phyloP scores from a whole-genome alignment of 2,888 invertebrate genomes.

The Melinopterus prodromus region DNA sequence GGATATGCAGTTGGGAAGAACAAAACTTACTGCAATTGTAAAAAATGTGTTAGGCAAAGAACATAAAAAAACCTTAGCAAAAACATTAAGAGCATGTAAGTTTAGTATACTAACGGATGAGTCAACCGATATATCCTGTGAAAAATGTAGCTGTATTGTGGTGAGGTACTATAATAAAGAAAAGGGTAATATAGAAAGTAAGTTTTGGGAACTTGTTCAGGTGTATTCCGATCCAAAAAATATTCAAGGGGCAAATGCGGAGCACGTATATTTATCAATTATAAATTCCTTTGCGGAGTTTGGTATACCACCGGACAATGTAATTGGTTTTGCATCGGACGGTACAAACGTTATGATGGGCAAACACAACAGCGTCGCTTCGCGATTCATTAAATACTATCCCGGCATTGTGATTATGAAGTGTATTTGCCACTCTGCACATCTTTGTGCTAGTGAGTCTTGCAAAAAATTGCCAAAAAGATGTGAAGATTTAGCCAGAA shows the following conservation, averaged over 20 bases:
- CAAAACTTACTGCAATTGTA: constrained; percentile 17
- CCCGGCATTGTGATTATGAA: not conserved
- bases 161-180: too few relatives aligned
- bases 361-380: not conserved
- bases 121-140: not conserved
- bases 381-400: constrained; percentile 9
- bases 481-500: constrained; percentile 21
- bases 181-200: too few relatives aligned
- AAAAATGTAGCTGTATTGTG: too few relatives aligned
- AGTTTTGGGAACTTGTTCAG: too few relatives aligned
- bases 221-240: not conserved
- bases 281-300: not conserved
- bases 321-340: constrained; percentile 11
- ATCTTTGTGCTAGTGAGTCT: constrained; percentile 23
- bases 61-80: constrained; percentile 6
- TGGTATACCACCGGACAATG: not conserved
- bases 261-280: not conserved
- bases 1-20: not conserved
- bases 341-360: constrained; percentile 9
- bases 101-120: constrained; percentile 7
- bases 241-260: not conserved
- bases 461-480: constrained; percentile 18
- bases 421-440: constrained; percentile 10
- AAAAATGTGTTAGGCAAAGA: constrained; percentile 15
- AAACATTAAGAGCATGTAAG: constrained; percentile 1